These are phyloP conservation scores for Globodera ellingtonae DNA, from an alignment of 1,140 invertebrate species.

Conservation along the genomic window DNA sequence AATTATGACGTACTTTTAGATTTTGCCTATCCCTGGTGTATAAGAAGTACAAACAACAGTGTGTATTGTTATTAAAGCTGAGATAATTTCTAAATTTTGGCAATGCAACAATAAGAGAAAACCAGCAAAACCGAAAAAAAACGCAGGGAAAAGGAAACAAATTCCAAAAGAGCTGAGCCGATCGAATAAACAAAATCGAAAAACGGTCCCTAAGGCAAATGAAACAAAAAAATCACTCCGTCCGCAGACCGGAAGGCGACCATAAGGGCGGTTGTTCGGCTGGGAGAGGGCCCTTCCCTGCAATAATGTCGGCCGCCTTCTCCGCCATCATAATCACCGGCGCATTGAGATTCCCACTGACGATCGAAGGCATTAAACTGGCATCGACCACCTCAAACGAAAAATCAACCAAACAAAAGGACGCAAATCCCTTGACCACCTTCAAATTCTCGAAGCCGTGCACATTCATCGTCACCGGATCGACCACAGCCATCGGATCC, in stretches of 20 bases:
- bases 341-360: conserved; percentile 70
- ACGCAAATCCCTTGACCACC: conserved; percentile 31
- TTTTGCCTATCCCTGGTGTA: too few relatives aligned
- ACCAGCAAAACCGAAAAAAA: not conserved
- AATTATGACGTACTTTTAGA: too few relatives aligned
- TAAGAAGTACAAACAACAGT: not conserved
- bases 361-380: conserved; percentile 70
- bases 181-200: not conserved
- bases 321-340: conserved; percentile 71
- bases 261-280: conserved; percentile 51
- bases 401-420: conserved; percentile 13
- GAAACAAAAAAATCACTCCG: not conserved
- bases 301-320: conserved; percentile 69
- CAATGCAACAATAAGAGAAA: not conserved
- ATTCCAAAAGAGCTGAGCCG: not conserved
- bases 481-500: conserved; percentile 68
- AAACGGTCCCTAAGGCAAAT: not conserved
- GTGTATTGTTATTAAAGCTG: not conserved
- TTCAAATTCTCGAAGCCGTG: conserved; percentile 67
- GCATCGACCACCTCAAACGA: conserved; percentile 68
- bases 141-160: not conserved
- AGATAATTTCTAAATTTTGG: not conserved
- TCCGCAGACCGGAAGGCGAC: conserved; percentile 28
- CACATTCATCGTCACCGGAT: conserved; percentile 66
- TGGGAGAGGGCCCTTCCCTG: conserved; percentile 49